A percentile compares a stretch with the other conserved stretches of the same genome.
These are phyloP conservation scores for Lagorchestes hirsutus DNA, from an alignment of 2,797 vertebrate genomes.

Conservation along the genomic window DNA sequence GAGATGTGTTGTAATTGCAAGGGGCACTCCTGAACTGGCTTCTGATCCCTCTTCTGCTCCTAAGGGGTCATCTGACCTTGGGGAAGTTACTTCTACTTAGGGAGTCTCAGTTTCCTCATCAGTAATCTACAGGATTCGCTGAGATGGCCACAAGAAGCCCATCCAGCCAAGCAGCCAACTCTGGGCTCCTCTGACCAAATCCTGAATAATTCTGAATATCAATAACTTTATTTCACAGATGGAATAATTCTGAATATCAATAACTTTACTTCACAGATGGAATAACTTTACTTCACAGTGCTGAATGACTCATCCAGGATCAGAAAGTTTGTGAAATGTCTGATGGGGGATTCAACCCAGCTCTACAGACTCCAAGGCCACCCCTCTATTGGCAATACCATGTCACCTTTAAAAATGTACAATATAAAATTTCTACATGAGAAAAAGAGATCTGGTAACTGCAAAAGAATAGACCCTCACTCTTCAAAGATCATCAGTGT, in stretches of 20 bases:
- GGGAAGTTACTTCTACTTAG: not conserved
- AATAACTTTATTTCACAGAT: not conserved
- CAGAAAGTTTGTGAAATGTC: not conserved
- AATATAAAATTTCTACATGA: not conserved
- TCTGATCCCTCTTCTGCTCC: not conserved
- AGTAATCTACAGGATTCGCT: not conserved
- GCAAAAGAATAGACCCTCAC: not conserved
- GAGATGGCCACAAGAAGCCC: not conserved
- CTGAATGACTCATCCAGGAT: not conserved
- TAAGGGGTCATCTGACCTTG: not conserved
- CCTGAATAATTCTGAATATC: not conserved
- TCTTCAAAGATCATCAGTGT: not conserved
- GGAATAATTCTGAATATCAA: not conserved
- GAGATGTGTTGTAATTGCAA: not conserved
- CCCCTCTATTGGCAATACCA: not conserved
- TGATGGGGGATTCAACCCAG: not conserved
- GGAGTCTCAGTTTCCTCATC: not conserved
- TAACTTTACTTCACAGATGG: not conserved
- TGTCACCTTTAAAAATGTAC: not conserved
- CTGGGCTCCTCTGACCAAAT: not conserved
- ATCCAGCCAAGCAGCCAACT: not conserved
- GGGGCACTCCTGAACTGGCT: not conserved
- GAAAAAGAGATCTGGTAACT: not conserved
- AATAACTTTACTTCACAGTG: not conserved
- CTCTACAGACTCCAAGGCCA: not conserved